phyloP scores from a whole-genome alignment of 2,113 vertebrate species.

The Silurus meridionalis region DNA sequence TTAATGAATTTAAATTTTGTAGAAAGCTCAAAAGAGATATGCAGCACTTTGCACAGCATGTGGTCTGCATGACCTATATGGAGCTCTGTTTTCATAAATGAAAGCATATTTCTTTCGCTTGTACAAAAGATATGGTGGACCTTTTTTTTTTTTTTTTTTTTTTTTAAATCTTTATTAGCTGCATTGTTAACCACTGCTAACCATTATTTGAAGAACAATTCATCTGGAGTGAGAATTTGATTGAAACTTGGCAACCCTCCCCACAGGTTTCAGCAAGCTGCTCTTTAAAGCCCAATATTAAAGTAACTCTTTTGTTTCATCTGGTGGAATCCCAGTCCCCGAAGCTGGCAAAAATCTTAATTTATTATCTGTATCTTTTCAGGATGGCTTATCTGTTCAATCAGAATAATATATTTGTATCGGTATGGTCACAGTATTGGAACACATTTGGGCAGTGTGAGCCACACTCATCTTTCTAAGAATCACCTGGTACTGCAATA shows the following conservation, averaged over 20 bases:
- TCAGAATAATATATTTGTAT: not conserved
- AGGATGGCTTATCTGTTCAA: not conserved
- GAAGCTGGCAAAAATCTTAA: not conserved
- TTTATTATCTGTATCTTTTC: not conserved
- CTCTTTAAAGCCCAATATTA: not conserved
- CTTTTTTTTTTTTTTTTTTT: not conserved
- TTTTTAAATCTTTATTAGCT: not conserved
- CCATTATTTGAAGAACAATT: not conserved
- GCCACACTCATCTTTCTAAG: not conserved
- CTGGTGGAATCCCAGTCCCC: not conserved
- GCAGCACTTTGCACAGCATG: conserved; percentile 1
- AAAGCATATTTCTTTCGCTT: not conserved
- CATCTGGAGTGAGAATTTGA: not conserved
- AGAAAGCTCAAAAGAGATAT: not conserved
- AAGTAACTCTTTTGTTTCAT: not conserved
- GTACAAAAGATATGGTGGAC: not conserved
- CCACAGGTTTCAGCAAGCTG: not conserved
- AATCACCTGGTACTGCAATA: not conserved
- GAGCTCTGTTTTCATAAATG: not conserved
- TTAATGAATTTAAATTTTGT: not conserved
- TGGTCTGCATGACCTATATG: not conserved
- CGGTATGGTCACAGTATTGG: not conserved
- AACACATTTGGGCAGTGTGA: not conserved
- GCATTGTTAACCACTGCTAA: not conserved
- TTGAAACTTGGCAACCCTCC: not conserved